phyloP scores from a whole-genome alignment of 2,888 invertebrate species.

The Scaptodrosophila latifasciaeformis region DNA sequence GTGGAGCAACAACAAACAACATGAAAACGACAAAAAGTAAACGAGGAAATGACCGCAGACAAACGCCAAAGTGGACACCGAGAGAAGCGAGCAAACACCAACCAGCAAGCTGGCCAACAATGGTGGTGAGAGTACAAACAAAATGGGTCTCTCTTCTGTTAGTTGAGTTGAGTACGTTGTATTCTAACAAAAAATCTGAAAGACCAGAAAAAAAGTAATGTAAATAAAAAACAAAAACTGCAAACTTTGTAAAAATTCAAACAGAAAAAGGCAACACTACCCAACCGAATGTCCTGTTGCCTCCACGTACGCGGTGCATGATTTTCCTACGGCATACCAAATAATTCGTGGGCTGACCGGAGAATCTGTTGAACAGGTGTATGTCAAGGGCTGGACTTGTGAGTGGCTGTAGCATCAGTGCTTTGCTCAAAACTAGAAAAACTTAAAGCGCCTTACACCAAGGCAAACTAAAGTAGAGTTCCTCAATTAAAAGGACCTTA shows the following conservation, averaged over 20 bases:
- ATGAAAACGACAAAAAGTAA: not conserved
- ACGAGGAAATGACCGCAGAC: conserved; percentile 22
- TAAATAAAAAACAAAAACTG: conserved; percentile 34
- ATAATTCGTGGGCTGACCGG: not conserved
- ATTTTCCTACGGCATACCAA: conserved; percentile 3
- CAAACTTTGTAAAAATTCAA: conserved; percentile 52
- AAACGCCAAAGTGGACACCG: conserved; percentile 32
- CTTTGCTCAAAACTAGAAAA: too few relatives aligned
- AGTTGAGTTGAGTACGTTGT: too few relatives aligned
- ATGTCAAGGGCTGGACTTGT: too few relatives aligned
- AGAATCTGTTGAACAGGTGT: too few relatives aligned
- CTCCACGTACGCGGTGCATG: conserved; percentile 52
- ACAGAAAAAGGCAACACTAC: conserved; percentile 5
- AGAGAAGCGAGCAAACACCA: conserved; percentile 18
- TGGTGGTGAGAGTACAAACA: conserved; percentile 40
- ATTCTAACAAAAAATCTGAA: conserved; percentile 21
- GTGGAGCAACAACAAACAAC: conserved; percentile 55
- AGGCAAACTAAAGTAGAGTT: too few relatives aligned
- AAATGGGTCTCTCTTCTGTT: conserved; percentile 21
- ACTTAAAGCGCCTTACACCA: too few relatives aligned
- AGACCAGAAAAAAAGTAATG: conserved; percentile 2
- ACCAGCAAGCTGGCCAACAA: conserved; percentile 7
- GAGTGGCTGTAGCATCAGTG: too few relatives aligned
- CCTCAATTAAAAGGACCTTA: too few relatives aligned
- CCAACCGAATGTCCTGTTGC: conserved; percentile 36